Base-by-base conservation (phyloP, 2,113 vertebrate species). In the Xyrauchen texanus region DNA sequence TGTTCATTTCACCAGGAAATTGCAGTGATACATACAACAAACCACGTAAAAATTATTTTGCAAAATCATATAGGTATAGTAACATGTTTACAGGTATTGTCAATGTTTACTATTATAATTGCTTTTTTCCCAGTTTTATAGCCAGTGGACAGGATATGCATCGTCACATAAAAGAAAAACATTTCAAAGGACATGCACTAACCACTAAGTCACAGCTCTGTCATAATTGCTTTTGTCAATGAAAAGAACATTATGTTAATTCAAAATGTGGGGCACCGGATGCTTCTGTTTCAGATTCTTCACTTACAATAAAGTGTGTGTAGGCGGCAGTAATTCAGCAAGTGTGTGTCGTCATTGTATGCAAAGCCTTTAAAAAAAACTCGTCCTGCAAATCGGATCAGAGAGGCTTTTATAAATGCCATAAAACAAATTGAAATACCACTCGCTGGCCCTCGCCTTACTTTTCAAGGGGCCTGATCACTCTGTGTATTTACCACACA, bases 391-490 rank as follows among this genome's bases (percentile, higher is more conserved):
- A 66, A 71, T 63, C 72, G 68, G 67, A 79, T 83, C 61, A 10
- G 46, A 80, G 68, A 16, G 42, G 68, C 52, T 81, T 77, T 44
- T 45, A 66, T 73, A 78, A 81, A 77, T 51, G 57, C 51, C 15
- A 21, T 13, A 60, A 76, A 76, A 69, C 76, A 79, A 46, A 63
- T 11, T 1, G 44, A 72, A 51, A 16, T 58, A 74, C 52, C 8
- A 7, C 44, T 21, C 11, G 15, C 6, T 4, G 46, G 61, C 51
- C 55, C 55, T 58, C 7, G 13, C 21, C 49, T 12, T 16, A 65
- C 8, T 13, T 60, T 12, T 11, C 34, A 44, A 60, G 57, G 10
- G 42, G 46, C 13, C 61, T 9, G 5, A 60, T 58, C 57, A n/a
- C 46, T 10, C 21, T 15, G 16, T 16, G 21, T 15, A 13, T 68